Conservation (phyloP, 2,888 invertebrate species). For the Drosophila neutralis region DNA sequence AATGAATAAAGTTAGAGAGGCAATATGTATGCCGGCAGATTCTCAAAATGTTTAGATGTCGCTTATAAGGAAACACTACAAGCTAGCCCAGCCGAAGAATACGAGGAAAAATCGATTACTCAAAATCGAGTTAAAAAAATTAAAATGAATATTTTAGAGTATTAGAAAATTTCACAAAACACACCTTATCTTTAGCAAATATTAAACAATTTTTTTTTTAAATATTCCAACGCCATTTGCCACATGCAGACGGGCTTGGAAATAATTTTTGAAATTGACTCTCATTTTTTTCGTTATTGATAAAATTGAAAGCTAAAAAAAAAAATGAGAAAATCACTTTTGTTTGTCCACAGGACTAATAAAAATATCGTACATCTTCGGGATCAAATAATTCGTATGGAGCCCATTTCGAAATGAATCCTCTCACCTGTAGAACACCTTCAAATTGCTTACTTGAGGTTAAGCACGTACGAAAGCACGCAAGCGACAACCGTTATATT, state of each 20-base stretch:
- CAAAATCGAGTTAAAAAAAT: neutral
- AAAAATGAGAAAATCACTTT: neutral
- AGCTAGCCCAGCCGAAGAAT: neutral
- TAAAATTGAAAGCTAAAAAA: no score
- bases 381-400: no score
- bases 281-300: no score
- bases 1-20: no score
- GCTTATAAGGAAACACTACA: neutral
- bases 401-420: neutral
- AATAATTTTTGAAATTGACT: neutral
- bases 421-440: neutral
- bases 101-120: neutral
- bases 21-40: neutral
- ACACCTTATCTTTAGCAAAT: no score
- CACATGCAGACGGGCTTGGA: neutral
- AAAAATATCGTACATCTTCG: no score
- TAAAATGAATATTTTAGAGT: neutral
- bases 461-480: constrained; percentile 7
- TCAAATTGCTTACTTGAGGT: constrained; percentile 5
- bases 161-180: neutral
- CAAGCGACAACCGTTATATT: constrained; percentile 3
- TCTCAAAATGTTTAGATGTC: neutral
- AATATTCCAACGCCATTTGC: neutral
- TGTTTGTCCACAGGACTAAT: no score
- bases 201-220: no score